Evolutionary conservation across 2,888 invertebrate genomes (phyloP).

Genomic region (Gonocerus acuteangulatus): DNA sequence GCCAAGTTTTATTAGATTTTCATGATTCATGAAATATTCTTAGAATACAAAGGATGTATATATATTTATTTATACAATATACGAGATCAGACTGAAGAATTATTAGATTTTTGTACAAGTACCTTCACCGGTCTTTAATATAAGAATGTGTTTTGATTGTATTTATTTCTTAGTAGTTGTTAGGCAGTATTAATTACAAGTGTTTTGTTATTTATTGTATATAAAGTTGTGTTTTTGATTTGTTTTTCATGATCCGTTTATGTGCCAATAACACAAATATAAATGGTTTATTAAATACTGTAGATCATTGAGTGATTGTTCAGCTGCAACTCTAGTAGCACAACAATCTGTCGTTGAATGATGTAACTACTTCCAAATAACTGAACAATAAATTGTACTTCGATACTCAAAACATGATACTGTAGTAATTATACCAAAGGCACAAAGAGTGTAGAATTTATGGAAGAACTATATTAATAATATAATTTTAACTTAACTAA

Average conservation of each 20-base stretch:
- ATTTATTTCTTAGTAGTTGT: constrained; percentile 10
- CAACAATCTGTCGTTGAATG: too few species aligned
- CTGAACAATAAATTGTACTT: too few species aligned
- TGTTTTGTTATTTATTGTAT: not conserved
- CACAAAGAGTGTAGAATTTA: too few species aligned
- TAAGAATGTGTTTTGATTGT: not conserved
- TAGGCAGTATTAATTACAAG: constrained; percentile 12
- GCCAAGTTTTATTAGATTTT: not conserved
- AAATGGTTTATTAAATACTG: too few species aligned
- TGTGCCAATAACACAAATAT: constrained; percentile 20
- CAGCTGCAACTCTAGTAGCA: too few species aligned
- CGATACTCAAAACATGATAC: too few species aligned
- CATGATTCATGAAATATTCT: not conserved
- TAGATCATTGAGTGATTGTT: too few species aligned
- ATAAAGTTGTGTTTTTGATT: too few species aligned
- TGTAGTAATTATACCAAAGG: too few species aligned
- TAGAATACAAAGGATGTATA: not conserved
- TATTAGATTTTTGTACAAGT: constrained; percentile 7
- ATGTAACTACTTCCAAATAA: too few species aligned
- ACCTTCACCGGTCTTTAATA: constrained; percentile 11
- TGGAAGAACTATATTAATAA: too few species aligned
- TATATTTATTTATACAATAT: constrained; percentile 6
- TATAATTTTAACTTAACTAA: too few species aligned
- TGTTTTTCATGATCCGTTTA: constrained; percentile 3
- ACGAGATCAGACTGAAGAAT: constrained; percentile 13